phyloP scores from a whole-genome alignment of 2,113 vertebrate species.

The Vulpes vulpes region DNA sequence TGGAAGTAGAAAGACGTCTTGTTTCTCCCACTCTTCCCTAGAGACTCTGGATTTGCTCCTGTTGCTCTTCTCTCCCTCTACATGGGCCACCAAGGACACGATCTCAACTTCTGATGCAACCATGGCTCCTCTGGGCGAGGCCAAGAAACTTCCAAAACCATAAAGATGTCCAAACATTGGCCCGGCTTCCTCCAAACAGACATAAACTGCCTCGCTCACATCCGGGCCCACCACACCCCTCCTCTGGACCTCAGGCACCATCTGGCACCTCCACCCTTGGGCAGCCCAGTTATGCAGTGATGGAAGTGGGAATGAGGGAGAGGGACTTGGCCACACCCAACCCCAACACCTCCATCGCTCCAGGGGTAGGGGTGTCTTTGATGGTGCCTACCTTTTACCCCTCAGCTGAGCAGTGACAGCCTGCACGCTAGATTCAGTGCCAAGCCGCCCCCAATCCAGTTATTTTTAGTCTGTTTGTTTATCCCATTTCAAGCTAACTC shows the following conservation, averaged over 20 bases:
- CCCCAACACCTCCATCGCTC: background rate
- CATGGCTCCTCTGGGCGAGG: conserved; percentile 70
- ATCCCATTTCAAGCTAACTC: conserved; percentile 75
- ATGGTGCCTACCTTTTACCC: conserved; percentile 48
- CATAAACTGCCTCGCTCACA: conserved; percentile 44
- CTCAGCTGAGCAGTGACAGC: conserved; percentile 18
- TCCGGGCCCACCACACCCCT: conserved; percentile 60
- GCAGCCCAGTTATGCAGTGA: background rate
- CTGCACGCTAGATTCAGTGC: background rate
- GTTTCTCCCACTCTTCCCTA: background rate
- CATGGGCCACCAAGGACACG: conserved; percentile 60
- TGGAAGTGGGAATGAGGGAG: background rate
- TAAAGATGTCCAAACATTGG: conserved; percentile 76
- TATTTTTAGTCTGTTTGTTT: conserved; percentile 82
- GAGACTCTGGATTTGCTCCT: background rate
- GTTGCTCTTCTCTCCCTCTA: conserved; percentile 5
- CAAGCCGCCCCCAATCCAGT: conserved; percentile 70
- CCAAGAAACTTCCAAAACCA: conserved; percentile 68
- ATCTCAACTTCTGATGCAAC: conserved; percentile 68
- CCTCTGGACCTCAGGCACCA: conserved; percentile 12
- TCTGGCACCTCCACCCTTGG: conserved; percentile 62
- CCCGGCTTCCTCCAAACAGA: conserved; percentile 76
- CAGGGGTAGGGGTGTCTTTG: conserved; percentile 36
- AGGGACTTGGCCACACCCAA: conserved; percentile 16
- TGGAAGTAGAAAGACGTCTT: background rate